Evolutionary conservation across 2,888 invertebrate species (phyloP).

Genomic region (Pomacea canaliculata): DNA sequence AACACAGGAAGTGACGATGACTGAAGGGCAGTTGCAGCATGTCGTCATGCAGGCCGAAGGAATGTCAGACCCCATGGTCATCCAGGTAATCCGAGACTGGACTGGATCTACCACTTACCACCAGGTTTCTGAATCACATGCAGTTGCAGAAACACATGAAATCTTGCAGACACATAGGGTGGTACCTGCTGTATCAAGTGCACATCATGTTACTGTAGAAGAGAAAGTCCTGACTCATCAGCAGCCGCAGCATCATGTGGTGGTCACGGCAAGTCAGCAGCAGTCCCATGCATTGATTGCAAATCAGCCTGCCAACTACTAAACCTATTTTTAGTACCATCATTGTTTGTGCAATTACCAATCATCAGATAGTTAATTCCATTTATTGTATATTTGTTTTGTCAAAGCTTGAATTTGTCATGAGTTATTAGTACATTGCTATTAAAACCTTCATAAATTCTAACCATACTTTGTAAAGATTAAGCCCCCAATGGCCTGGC

Average conservation of each 20-base stretch:
- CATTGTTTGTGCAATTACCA: too few species aligned
- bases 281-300: background rate
- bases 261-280: background rate
- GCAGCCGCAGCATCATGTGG: background rate
- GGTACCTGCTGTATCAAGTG: background rate
- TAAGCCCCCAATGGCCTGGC: too few species aligned
- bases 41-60: conserved; percentile 22
- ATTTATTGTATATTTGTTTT: too few species aligned
- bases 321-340: too few species aligned
- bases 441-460: too few species aligned
- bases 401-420: too few species aligned
- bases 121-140: conserved; percentile 3
- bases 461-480: too few species aligned
- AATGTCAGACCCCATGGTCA: conserved; percentile 28
- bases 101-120: conserved; percentile 17
- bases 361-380: too few species aligned
- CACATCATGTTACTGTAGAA: background rate
- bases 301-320: too few species aligned
- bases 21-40: conserved; percentile 22
- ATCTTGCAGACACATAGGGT: background rate
- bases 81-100: conserved; percentile 24
- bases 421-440: too few species aligned
- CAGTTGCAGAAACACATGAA: background rate
- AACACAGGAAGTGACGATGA: background rate
- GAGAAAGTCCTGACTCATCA: background rate